A percentile compares a stretch with the other conserved stretches of the same genome.
Evolutionary conservation across 2,888 invertebrate species (phyloP).

Genomic region (Xanthorhoe designata): DNA sequence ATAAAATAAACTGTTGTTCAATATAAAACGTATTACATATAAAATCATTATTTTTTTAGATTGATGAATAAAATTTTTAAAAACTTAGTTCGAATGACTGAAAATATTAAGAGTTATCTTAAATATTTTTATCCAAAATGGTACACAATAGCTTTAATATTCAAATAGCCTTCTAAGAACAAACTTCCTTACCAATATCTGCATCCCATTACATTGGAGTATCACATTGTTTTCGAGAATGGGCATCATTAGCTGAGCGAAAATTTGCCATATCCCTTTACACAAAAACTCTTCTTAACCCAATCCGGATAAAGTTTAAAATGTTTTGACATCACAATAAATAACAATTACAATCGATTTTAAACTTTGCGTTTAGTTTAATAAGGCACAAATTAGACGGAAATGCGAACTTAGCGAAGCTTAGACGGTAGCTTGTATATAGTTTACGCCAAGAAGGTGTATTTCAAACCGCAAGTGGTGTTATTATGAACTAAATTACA

Average conservation of each 20-base stretch:
- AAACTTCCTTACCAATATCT: constrained; percentile 35
- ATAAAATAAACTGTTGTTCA: too few species aligned
- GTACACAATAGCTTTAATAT: constrained; percentile 16
- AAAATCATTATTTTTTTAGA: too few species aligned
- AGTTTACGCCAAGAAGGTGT: constrained; percentile 31
- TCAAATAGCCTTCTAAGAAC: constrained; percentile 24
- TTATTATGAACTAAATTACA: constrained; percentile 38
- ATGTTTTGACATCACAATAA: background rate
- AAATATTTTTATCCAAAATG: too few species aligned
- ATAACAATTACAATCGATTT: constrained; percentile 9
- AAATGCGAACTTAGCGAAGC: background rate
- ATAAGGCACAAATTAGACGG: constrained; percentile 8
- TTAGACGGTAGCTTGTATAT: constrained; percentile 7
- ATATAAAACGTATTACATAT: too few species aligned
- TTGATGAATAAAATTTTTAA: too few species aligned
- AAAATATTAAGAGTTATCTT: too few species aligned
- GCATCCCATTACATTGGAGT: constrained; percentile 30
- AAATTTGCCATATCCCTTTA: constrained; percentile 12
- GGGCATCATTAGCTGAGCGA: constrained; percentile 40
- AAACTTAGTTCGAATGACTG: too few species aligned
- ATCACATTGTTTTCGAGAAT: constrained; percentile 34
- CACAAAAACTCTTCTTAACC: constrained; percentile 18
- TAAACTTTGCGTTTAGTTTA: background rate
- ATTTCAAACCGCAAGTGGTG: constrained; percentile 33
- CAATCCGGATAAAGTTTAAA: background rate